Evolutionary conservation across 2,888 invertebrate genomes (phyloP), one percentile per base, ranked within the genome.

Genomic region (Lasioglossum marginatum): DNA sequence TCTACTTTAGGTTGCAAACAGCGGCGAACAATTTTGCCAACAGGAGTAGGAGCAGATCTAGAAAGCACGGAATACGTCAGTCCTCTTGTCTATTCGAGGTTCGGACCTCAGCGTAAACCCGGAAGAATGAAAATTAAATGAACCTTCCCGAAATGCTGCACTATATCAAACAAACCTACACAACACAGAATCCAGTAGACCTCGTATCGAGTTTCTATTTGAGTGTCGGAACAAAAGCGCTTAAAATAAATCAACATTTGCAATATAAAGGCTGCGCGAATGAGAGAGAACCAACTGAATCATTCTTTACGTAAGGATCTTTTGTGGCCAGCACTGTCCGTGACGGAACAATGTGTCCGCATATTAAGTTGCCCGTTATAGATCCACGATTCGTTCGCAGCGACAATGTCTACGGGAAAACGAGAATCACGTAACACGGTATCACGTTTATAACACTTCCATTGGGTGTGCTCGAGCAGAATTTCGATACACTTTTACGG

Each of bases 401-500:
- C 23, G 37, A 68, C 68, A 68, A 37, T 37, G 70, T 37, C 37
- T n/a, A 57, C 37, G n/a, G 40, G 5, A 6, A 70, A 70, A 70
- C 40, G 2, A 14, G 37, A 70, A 70, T 70, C 70, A n/a, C 43
- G 43, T 71, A 40, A 70, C 70, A 40, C n/a, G 5, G 27, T 71
- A 43, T 79, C 72, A 73, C 79, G 76, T 79, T 83, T 66, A n/a
- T n/a, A n/a, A 31, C 66, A 57, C 57, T 73, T 77, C 23, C 63
- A 57, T 34, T 6, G 23, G 70, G 14, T 12, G 31, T 12, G n/a
- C 14, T 23, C 77, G 19, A n/a, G 4, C 63, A 43, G 52, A 45
- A 45, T 45, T n/a, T 66, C 31, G 48, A 34, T 68, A 23, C 66
- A 68, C 57, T 60, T 81, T 83, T 70, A 19, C 27, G 19, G 1